Base-by-base conservation (phyloP, 1,140 invertebrate genomes). In the Episyrphus balteatus region DNA sequence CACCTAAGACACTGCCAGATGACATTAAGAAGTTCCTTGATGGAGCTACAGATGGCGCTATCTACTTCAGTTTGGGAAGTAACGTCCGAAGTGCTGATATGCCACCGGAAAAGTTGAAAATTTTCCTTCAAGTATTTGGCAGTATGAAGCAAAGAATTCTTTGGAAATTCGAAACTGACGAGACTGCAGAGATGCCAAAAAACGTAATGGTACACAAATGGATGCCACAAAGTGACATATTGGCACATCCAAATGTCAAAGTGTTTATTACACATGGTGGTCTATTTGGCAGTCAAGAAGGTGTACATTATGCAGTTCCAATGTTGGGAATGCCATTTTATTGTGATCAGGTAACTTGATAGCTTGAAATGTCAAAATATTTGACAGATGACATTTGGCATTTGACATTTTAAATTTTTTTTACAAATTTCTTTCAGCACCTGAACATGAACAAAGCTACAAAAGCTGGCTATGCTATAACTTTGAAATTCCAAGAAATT, bases 211-310 rank as follows among this genome's bases (percentile, higher is more conserved):
- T 75, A 11, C 57, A 66, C 5, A 74, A 73, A 19, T 83, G 81
- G 80, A 53, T 81, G 37, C 80, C 80, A 0, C 81, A 83, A 53
- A 68, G 70, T 12, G 78, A 81, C 56, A 69, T 82, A 45, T 57
- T 82, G 21, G 70, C 68, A 7, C 78, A 81, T 63, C 66, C 66
- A 1, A 80, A 80, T 48, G 61, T 78, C 1, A 70, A 69, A 48
- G 66, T 70, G 0, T 80, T 84, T 52, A 74, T 84, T 18, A 74
- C 72, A 11, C 80, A 82, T 41, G 77, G 79, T 19, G 80, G 80
- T 3, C 64, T 74, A 30, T 70, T 79, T 44, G 75, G 80, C 34
- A 67, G 72, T 2, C 70, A 75, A 46, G 81, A 83, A 55, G 73
- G 77, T 0, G 63, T 80, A 1, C 67, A 77, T 55, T 62, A 76